phyloP scores from a whole-genome alignment of 1,140 invertebrate genomes.

The Zaprionus ornatus region DNA sequence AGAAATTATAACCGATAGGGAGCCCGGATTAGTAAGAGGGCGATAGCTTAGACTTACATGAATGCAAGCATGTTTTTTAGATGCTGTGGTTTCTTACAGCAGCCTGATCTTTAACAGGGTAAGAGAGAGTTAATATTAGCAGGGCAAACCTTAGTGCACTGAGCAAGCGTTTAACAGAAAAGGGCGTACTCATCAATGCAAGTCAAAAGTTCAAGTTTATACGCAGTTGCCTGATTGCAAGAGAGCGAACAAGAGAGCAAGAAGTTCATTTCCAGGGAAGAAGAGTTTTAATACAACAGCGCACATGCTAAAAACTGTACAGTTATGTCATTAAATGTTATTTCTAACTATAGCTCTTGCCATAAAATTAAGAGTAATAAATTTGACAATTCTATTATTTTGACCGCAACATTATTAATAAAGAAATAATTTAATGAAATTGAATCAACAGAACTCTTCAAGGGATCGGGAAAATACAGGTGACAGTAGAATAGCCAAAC shows the following conservation, averaged over 20 bases:
- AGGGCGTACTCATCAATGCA: background rate
- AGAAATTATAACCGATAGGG: constrained; percentile 48
- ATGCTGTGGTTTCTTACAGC: background rate
- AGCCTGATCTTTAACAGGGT: background rate
- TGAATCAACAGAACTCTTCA: no score
- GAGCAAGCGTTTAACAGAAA: background rate
- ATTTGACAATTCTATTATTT: no score
- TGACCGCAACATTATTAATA: no score
- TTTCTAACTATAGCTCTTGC: no score
- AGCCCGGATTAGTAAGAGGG: background rate
- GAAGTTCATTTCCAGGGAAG: background rate
- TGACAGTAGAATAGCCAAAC: no score
- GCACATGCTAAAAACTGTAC: no score
- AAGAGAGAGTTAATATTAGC: background rate
- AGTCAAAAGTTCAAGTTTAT: background rate
- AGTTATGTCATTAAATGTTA: no score
- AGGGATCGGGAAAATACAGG: no score
- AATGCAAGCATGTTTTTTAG: no score
- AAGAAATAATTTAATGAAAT: no score
- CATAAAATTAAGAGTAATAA: no score
- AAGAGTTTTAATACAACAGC: background rate
- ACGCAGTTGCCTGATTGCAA: background rate
- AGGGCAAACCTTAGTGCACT: background rate
- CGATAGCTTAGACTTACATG: background rate
- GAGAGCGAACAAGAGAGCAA: background rate